Evolutionary conservation across 2,888 invertebrate species (phyloP), one percentile per base, ranked within the genome.

Genomic region (Cantharis rufa): DNA sequence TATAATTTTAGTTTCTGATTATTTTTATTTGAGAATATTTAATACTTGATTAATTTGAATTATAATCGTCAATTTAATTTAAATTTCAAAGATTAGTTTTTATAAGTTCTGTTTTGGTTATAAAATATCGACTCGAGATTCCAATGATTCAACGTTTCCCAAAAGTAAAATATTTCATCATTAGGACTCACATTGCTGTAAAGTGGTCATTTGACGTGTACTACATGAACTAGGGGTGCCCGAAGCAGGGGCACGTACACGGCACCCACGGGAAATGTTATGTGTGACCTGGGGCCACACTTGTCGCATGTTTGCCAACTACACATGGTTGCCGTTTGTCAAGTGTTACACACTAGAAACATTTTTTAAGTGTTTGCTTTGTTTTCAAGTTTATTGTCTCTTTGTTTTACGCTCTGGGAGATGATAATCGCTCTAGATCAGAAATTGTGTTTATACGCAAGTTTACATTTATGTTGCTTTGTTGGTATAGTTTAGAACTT

Each of bases 181-280:
- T 89, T 90, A 89, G 85, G 81, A 82, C 85, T 84, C 85, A 86
- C 89, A 88, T 88, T 81, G 87, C 87, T 88, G 88, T 88, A 89
- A 89, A 89, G 89, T 89, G 89, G 89, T 89, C 89, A 89, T 89
- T 89, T 89, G 88, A 89, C 86, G 87, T 88, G 87, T 87, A 86
- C 84, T 86, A 87, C 86, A 87, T 77, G 79, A 73, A 73, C 66
- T 75, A 70, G 76, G 78, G 78, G 76, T 71, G 78, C 72, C 75
- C 72, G 79, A 75, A 77, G 71, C 69, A 75, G 73, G 79, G 77
- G 74, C 77, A 72, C 75, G 77, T 72, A 77, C 77, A 79, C 79
- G 79, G 77, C 79, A 75, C 79, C 79, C 79, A 75, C 77, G 79
- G 79, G 79, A 79, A 79, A 79, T 79, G 79, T 79, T 83, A 82